These are phyloP conservation scores for Amazona guildingii DNA, from an alignment of 2,113 vertebrate species.

Conservation along the genomic window DNA sequence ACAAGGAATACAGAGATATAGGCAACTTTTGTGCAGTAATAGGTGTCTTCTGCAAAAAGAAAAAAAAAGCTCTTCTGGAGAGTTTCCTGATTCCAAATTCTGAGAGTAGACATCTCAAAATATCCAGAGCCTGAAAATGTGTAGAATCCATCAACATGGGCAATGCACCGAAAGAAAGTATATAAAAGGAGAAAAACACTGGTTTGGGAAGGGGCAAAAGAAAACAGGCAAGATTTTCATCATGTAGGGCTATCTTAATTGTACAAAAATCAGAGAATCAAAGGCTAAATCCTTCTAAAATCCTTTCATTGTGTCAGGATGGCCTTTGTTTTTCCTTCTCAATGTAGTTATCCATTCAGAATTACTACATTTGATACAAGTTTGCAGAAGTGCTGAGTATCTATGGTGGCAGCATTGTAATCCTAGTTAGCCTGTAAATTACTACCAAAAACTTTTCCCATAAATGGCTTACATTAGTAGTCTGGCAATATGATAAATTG, in stretches of 20 bases:
- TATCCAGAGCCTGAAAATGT: neutral
- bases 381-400: neutral
- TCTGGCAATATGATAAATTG: neutral
- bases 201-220: neutral
- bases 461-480: neutral
- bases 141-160: neutral
- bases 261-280: neutral
- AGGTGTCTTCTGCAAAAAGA: neutral
- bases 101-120: neutral
- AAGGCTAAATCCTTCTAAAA: neutral
- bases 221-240: neutral
- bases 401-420: neutral
- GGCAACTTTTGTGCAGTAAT: neutral
- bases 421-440: neutral
- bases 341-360: neutral
- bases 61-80: neutral
- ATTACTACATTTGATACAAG: too few species aligned
- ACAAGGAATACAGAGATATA: fast-evolving
- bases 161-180: fast-evolving
- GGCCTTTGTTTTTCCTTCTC: neutral
- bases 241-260: neutral
- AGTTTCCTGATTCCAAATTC: neutral
- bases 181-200: neutral
- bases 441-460: neutral
- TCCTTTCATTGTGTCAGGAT: neutral